Base-by-base conservation (phyloP, 2,113 vertebrate genomes). In the Callorhinus ursinus region DNA sequence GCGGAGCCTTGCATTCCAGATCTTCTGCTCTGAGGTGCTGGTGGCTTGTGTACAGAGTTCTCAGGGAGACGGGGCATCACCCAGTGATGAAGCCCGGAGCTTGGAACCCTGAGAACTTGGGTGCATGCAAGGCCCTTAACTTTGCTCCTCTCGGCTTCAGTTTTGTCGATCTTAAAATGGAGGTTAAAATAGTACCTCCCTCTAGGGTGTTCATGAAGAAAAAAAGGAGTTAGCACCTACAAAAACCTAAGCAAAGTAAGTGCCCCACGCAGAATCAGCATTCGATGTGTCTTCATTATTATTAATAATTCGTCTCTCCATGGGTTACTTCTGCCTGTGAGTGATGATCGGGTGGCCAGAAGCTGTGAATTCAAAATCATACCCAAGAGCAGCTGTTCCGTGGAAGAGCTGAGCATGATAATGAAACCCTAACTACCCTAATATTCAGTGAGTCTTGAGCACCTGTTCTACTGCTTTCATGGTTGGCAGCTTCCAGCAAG, bases 401-500 rank as follows among this genome's bases (percentile, higher is more conserved):
- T 51, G 49, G 24, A 76, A 61, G 72, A 76, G 55, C 14, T 69
- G 28, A 65, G n/a, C 6, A 4, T 28, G 57, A 39, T 7, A 63
- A 67, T 0, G 12, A 59, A 79, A 11, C 81, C 5, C 1, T 24
- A 8, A 24, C 42, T 63, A n/a, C 85, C 31, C 31, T 26, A 12
- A 19, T 22, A 57, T n/a, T 77, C 77, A 5, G 46, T 1, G 55
- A 87, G 53, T 61, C 51, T 33, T 49, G 46, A 87, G 81, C 61
- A 79, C 72, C 67, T 93, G 94, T 33, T 49, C 72, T 71, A 88
- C 9, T 4, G 33, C 4, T 39, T 65, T 31, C 18, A 15, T 65
- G 74, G 67, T 65, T 80, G 81, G 86, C 49, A 80, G 61, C 39
- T 91, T 80, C 93, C 57, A 88, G 80, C 39, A 79, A 87, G 61